These are phyloP conservation scores for Ovibos moschatus DNA, from an alignment of 2,113 vertebrate species.

Conservation along the genomic window DNA sequence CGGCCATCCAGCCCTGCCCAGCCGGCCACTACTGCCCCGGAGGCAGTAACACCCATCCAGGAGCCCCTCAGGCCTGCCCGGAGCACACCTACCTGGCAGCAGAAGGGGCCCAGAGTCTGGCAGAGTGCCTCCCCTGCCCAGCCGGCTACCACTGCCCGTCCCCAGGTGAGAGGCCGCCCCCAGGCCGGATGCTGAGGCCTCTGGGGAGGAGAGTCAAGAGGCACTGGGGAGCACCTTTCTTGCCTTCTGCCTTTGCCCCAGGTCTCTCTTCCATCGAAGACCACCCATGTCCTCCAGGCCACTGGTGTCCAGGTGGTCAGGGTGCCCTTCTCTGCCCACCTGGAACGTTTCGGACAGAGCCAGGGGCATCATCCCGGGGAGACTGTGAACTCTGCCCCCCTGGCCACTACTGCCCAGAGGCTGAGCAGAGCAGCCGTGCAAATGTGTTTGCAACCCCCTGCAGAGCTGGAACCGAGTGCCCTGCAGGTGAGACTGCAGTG, in stretches of 20 bases:
- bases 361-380: slow-evolving; percentile 83
- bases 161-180: slow-evolving; percentile 77
- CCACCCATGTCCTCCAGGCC: slow-evolving; percentile 86
- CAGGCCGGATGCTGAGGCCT: fast-evolving
- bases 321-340: slow-evolving; percentile 86
- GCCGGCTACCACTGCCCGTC: slow-evolving; percentile 85
- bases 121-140: slow-evolving; percentile 87
- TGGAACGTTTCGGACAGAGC: slow-evolving; percentile 85
- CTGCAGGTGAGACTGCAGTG: slow-evolving; percentile 77
- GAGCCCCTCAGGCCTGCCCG: slow-evolving; percentile 85
- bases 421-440: slow-evolving; percentile 78
- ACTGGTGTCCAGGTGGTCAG: slow-evolving; percentile 91
- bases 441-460: slow-evolving; percentile 87
- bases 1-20: slow-evolving; percentile 80
- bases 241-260: slow-evolving; percentile 63
- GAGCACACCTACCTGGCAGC: slow-evolving; percentile 82
- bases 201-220: background rate
- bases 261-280: slow-evolving; percentile 83
- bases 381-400: slow-evolving; percentile 87
- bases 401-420: slow-evolving; percentile 88
- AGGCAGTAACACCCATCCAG: slow-evolving; percentile 69
- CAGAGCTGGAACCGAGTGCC: slow-evolving; percentile 88
- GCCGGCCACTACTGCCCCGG: slow-evolving; percentile 88
- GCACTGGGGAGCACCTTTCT: fast-evolving
- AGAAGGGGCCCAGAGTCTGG: slow-evolving; percentile 82